Evolutionary conservation across 2,888 invertebrate species (phyloP), one percentile per base, ranked within the genome.

Genomic region (Chymomyza caudatula): DNA sequence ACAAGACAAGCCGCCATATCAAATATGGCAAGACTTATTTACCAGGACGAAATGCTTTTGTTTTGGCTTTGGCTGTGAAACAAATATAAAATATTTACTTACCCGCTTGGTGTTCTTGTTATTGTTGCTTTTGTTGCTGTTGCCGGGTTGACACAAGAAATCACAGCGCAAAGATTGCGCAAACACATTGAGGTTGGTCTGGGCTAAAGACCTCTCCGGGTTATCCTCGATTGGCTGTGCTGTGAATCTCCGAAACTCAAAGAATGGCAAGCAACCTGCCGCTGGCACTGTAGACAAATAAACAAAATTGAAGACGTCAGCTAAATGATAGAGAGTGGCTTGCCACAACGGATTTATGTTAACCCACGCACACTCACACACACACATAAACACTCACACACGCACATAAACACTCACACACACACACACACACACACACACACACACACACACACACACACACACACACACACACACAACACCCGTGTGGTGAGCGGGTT

Each of bases 11-110:
- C 64, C 66, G 66, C 65, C 67, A 71, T 76, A 71, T 67, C 65
- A 73, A 78, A 81, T 74, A 65, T 69, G 70, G 69, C 83, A 73
- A 68, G 29, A 37, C 29, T 37, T 37, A 37, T 37, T 37, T 37
- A 37, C 29, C 29, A 37, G 29, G 11, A 20, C 51, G 20, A 51
- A 13, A 51, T 80, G 69, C 70, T 70, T 85, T 81, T 83, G 75
- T 83, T 83, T 51, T 64, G 66, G 60, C 72, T 71, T 71, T 69
- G 79, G 74, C 74, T 76, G 63, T 57, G 71, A 73, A 70, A 73
- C 71, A 78, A 76, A 84, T 81, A 84, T 72, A 84, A 79, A 81
- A 85, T 83, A 81, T 85, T 79, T 85, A 70, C 67, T 70, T 63
- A 66, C 60, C 60, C 73, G 43, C 20, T 17, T 56, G 13, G 13